These are phyloP conservation scores for Cephonodes hylas DNA, from an alignment of 2,888 invertebrate species.

Conservation along the genomic window DNA sequence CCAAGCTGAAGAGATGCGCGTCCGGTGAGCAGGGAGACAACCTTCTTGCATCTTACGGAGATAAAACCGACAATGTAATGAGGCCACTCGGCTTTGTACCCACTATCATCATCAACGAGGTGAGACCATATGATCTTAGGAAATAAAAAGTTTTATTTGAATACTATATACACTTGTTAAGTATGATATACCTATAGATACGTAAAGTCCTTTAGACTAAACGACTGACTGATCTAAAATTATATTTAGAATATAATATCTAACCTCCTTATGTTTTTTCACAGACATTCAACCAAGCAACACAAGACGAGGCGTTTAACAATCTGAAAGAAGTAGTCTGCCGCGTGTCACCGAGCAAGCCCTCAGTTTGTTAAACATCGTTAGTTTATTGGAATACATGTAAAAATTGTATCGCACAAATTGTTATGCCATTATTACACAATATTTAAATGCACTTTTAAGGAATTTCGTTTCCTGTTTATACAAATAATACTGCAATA, in stretches of 20 bases:
- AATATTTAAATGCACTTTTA: background rate
- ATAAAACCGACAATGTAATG: conserved; percentile 76
- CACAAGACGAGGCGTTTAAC: conserved; percentile 77
- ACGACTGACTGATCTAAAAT: too few relatives aligned
- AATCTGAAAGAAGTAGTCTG: conserved; percentile 82
- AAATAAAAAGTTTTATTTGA: background rate
- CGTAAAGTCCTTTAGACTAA: too few relatives aligned
- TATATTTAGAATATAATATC: too few relatives aligned
- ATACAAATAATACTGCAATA: background rate
- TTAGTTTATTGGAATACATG: background rate
- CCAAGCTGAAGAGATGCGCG: conserved; percentile 57
- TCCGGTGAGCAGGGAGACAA: conserved; percentile 51
- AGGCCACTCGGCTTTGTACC: conserved; percentile 83
- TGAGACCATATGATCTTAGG: conserved; percentile 27
- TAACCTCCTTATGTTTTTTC: conserved; percentile 28
- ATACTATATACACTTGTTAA: too few relatives aligned
- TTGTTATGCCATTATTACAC: background rate
- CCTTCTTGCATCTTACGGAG: conserved; percentile 77
- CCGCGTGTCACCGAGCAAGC: conserved; percentile 56
- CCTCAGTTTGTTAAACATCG: conserved; percentile 47
- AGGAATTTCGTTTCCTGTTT: background rate
- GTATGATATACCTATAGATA: too few relatives aligned
- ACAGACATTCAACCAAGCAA: conserved; percentile 80
- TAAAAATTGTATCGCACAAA: background rate
- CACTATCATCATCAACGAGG: conserved; percentile 84